Conservation (phyloP, 2,797 vertebrate species). For the Tokudaia muenninki region DNA sequence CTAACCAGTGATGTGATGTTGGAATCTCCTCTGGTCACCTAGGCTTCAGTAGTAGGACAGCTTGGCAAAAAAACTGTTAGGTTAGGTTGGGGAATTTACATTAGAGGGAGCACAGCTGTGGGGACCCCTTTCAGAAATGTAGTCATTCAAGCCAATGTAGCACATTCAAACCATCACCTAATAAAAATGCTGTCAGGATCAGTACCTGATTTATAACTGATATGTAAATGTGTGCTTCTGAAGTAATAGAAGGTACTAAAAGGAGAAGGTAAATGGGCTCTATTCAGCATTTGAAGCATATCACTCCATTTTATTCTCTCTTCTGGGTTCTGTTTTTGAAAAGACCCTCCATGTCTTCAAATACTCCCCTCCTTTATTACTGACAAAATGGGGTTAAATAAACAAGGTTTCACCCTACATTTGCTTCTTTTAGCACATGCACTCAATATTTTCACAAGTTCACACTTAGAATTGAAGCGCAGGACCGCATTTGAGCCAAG, state of each 20-base stretch:
- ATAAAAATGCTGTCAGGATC: slow-evolving; percentile 60
- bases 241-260: slow-evolving; percentile 33
- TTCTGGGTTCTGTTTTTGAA: slow-evolving; percentile 46
- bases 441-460: slow-evolving; percentile 64
- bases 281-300: slow-evolving; percentile 28
- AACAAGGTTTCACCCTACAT: slow-evolving; percentile 45
- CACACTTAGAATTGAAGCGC: slow-evolving; percentile 61
- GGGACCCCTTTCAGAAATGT: slow-evolving; percentile 49
- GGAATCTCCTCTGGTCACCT: not conserved
- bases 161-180: slow-evolving; percentile 62
- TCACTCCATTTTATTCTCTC: slow-evolving; percentile 20
- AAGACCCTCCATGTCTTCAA: slow-evolving; percentile 5
- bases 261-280: slow-evolving; percentile 36
- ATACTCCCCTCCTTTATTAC: not conserved
- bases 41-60: not conserved
- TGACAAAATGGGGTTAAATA: slow-evolving; percentile 67
- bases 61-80: not conserved
- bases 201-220: slow-evolving; percentile 37
- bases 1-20: not conserved
- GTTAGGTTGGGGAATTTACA: not conserved
- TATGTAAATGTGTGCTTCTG: slow-evolving; percentile 51
- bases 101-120: slow-evolving; percentile 51
- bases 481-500: slow-evolving; percentile 61
- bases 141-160: slow-evolving; percentile 36
- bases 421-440: slow-evolving; percentile 57